Evolutionary conservation across 2,113 vertebrate genomes (phyloP).

Genomic region (Gracilinanus agilis): DNA sequence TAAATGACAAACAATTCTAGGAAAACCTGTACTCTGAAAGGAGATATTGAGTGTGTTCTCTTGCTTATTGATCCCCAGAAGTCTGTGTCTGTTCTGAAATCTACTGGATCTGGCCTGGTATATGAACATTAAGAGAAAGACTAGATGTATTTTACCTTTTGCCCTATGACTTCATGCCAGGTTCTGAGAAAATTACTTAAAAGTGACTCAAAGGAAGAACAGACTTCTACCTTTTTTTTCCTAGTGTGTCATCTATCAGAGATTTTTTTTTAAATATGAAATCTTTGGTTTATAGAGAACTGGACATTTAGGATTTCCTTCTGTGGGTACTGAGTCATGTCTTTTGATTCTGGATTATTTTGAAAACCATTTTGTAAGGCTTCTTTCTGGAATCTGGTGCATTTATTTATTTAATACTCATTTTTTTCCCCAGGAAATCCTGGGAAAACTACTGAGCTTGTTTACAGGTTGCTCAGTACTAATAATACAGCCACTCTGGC

Average conservation of each 20-base stretch:
- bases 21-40: slow-evolving; percentile 27
- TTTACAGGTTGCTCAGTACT: slow-evolving; percentile 54
- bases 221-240: neutral
- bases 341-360: slow-evolving; percentile 10
- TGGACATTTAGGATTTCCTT: neutral
- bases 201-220: neutral
- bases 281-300: slow-evolving; percentile 20
- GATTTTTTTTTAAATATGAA: neutral
- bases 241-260: neutral
- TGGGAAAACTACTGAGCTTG: slow-evolving; percentile 50
- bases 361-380: slow-evolving; percentile 10
- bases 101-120: neutral
- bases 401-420: neutral
- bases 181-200: slow-evolving; percentile 28
- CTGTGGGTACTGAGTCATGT: neutral
- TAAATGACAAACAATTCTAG: slow-evolving; percentile 19
- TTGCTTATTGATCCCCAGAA: neutral
- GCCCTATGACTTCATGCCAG: neutral
- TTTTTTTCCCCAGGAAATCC: slow-evolving; percentile 51
- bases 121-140: neutral
- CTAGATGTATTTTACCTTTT: neutral
- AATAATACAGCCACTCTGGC: slow-evolving; percentile 31
- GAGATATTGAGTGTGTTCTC: fast-evolving
- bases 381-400: slow-evolving; percentile 41
- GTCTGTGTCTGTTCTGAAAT: slow-evolving; percentile 19